Evolutionary conservation across 2,113 vertebrate species (phyloP), one percentile per base, ranked within the genome.

Genomic region (Ascaphus truei): DNA sequence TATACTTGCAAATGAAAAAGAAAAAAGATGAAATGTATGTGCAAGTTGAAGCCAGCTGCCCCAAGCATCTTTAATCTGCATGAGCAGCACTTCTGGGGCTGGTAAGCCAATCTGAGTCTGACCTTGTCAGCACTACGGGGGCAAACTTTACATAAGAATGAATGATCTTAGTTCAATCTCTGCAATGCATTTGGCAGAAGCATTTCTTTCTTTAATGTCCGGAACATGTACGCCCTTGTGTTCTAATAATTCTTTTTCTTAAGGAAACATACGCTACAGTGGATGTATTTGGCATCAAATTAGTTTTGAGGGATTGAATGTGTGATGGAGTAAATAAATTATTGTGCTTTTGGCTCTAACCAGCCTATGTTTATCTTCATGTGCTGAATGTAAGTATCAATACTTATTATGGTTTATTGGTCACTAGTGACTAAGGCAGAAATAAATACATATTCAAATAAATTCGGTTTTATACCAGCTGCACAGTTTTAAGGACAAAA

Each of bases 241-340:
- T 71, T 71, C 67, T 71, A 61, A 71, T 71, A 71, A 71, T 71
- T 71, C 67, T 71, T 61, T 71, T 71, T 71, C 67, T 71, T 71
- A 61, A 71, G 67, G 67, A 61, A 71, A 71, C 67, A 71, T 71
- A 71, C 33, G 67, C 67, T 61, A 25, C 26, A 50, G 27, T 52
- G 47, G 34, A 71, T 52, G 67, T 58, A 52, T 58, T 61, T 61
- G 57, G 57, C 57, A 61, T 71, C 56, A 60, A 71, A 71, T 71
- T 71, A 61, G 45, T 60, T 71, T 71, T 60, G 56, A 71, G 67
- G 56, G 67, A 61, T 71, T 71, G 67, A 71, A 61, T 51, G 56
- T 71, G 47, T 33, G 20, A 58, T 16, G 47, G 47, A 60, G 67
- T 61, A 71, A 61, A 71, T 71, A 71, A 71, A 71, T 71, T 61